Evolutionary conservation across 35 echinoderm and acorn worm species (phyloP).

Genomic region (Amphiura filiformis): DNA sequence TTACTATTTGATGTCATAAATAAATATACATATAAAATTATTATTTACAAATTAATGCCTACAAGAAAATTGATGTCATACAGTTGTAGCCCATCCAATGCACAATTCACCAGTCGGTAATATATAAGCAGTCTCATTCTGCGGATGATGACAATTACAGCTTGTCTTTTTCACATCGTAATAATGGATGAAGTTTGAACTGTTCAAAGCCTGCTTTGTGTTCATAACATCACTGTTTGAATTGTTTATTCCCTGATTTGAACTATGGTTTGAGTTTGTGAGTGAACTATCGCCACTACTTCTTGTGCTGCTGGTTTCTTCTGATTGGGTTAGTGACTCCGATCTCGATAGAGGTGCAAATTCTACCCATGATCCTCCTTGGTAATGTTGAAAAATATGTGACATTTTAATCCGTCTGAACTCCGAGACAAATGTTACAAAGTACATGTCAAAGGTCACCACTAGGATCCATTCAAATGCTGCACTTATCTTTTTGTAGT

Average conservation of each 20-base stretch:
- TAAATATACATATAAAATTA: too few species aligned
- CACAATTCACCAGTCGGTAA: not conserved
- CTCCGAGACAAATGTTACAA: conserved; percentile 33
- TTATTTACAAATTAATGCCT: too few species aligned
- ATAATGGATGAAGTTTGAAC: not conserved
- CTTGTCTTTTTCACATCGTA: not conserved
- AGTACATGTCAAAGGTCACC: conserved; percentile 22
- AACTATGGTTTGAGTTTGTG: not conserved
- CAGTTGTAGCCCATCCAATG: not conserved
- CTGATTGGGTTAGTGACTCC: not conserved
- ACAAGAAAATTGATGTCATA: not conserved
- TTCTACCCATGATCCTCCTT: not conserved
- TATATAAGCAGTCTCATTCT: not conserved
- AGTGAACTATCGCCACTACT: not conserved
- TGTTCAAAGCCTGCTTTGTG: not conserved
- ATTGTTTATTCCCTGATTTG: not conserved
- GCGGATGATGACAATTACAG: not conserved
- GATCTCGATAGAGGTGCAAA: not conserved
- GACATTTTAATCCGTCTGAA: conserved; percentile 19
- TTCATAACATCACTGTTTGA: not conserved
- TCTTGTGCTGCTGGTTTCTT: not conserved
- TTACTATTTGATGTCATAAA: too few species aligned
- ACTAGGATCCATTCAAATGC: conserved; percentile 49
- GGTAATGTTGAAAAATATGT: not conserved
- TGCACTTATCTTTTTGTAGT: conserved; percentile 37